These are phyloP conservation scores for Drosophila sulfurigaster DNA, from an alignment of 1,140 invertebrate genomes.

Conservation along the genomic window DNA sequence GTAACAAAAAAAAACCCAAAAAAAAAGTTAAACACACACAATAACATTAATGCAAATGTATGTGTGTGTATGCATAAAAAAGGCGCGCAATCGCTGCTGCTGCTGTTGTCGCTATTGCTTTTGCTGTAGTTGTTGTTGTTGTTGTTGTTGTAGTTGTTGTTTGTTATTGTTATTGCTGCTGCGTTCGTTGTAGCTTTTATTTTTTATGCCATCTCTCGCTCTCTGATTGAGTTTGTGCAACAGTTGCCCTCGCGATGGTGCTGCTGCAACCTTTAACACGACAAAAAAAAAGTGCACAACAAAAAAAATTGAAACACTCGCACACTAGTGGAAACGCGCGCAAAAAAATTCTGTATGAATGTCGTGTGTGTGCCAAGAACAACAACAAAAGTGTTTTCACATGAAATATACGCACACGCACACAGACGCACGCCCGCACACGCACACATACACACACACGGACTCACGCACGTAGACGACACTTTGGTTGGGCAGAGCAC, in stretches of 20 bases:
- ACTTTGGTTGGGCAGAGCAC: slow-evolving; percentile 6
- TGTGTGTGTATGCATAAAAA: slow-evolving; percentile 22
- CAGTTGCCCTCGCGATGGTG: slow-evolving; percentile 32
- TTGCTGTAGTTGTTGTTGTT: background rate
- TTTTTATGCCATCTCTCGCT: background rate
- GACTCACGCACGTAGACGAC: background rate
- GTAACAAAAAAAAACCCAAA: background rate
- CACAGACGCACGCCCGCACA: background rate
- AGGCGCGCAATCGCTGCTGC: slow-evolving; percentile 34
- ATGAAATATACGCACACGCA: background rate
- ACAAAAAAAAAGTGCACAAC: slow-evolving; percentile 18
- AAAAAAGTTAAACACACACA: background rate
- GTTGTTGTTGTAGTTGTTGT: background rate
- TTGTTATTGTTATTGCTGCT: background rate
- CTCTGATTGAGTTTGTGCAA: slow-evolving; percentile 32
- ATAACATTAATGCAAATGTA: background rate
- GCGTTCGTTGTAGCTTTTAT: background rate
- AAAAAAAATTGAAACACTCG: slow-evolving; percentile 7
- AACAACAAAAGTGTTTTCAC: slow-evolving; percentile 9
- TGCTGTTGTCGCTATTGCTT: background rate
- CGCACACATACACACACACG: slow-evolving; percentile 23
- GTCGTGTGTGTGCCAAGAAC: too few species aligned
- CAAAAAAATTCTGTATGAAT: too few species aligned
- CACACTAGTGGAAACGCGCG: background rate
- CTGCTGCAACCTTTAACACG: background rate